These are phyloP conservation scores for Pelobates cultripes DNA, from an alignment of 2,797 vertebrate genomes.

Conservation along the genomic window DNA sequence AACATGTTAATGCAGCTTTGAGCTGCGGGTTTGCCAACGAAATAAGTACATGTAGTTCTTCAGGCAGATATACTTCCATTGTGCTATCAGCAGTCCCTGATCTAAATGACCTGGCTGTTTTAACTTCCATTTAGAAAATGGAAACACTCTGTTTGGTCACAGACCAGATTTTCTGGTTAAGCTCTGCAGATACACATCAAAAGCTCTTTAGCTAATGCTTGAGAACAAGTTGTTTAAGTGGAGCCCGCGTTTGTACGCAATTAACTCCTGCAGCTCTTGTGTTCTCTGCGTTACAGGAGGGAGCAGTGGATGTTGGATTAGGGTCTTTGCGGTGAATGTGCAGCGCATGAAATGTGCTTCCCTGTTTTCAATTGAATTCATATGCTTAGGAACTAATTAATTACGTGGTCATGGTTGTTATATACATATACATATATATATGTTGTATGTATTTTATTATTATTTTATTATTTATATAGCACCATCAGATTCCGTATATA, in stretches of 20 bases:
- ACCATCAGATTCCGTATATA: no score
- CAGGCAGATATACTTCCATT: neutral
- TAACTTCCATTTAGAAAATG: slow-evolving; percentile 43
- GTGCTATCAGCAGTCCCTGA: neutral
- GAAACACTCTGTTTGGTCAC: slow-evolving; percentile 10
- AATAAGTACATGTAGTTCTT: slow-evolving; percentile 30
- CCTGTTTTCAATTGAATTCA: no score
- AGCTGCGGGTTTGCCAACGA: slow-evolving; percentile 7
- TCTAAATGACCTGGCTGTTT: slow-evolving; percentile 16
- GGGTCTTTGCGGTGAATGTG: no score
- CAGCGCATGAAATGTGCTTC: no score
- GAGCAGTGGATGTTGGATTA: neutral
- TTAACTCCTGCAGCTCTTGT: neutral
- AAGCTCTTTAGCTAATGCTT: slow-evolving; percentile 4
- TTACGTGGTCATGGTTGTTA: no score
- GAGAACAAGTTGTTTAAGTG: neutral
- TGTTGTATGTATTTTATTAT: no score
- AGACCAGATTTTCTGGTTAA: slow-evolving; percentile 19
- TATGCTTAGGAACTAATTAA: no score
- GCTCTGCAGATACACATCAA: slow-evolving; percentile 10
- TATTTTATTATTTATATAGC: no score
- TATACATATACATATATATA: no score
- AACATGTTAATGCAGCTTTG: neutral
- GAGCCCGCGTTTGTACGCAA: neutral
- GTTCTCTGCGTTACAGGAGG: neutral